Percentiles rank a stretch among this genome's conserved stretches.
Evolutionary conservation across 2,797 vertebrate genomes (phyloP).

Genomic region (Glossophaga mutica): DNA sequence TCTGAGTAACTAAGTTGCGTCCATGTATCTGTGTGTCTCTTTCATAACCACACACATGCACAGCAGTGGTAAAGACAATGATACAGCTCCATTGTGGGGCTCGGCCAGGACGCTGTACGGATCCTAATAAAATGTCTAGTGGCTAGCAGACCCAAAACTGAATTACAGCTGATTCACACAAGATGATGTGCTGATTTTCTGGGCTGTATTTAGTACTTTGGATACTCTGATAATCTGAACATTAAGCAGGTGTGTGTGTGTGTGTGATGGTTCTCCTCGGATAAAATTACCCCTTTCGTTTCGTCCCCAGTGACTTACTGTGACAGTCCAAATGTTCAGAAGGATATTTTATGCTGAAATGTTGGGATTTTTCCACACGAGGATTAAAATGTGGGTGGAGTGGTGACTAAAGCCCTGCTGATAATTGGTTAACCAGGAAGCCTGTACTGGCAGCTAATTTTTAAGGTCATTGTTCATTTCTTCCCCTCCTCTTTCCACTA

Average conservation of each 20-base stretch:
- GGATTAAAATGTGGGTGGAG: slow-evolving; percentile 75
- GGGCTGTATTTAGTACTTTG: background rate
- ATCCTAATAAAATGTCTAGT: background rate
- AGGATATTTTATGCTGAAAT: slow-evolving; percentile 59
- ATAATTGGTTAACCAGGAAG: slow-evolving; percentile 73
- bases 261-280: background rate
- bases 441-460: slow-evolving; percentile 54
- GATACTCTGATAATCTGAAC: background rate
- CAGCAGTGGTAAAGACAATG: background rate
- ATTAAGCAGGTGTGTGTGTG: background rate
- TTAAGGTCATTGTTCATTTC: slow-evolving; percentile 71
- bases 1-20: background rate
- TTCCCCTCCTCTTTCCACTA: background rate
- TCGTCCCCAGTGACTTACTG: background rate
- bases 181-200: background rate
- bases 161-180: background rate
- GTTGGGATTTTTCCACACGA: slow-evolving; percentile 75
- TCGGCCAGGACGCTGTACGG: background rate
- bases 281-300: background rate
- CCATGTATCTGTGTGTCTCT: background rate
- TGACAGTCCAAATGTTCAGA: slow-evolving; percentile 28
- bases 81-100: background rate
- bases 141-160: background rate
- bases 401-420: slow-evolving; percentile 65
- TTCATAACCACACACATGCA: background rate